Conservation (phyloP, 1,140 invertebrate species). For the Cheumatopsyche charites region DNA sequence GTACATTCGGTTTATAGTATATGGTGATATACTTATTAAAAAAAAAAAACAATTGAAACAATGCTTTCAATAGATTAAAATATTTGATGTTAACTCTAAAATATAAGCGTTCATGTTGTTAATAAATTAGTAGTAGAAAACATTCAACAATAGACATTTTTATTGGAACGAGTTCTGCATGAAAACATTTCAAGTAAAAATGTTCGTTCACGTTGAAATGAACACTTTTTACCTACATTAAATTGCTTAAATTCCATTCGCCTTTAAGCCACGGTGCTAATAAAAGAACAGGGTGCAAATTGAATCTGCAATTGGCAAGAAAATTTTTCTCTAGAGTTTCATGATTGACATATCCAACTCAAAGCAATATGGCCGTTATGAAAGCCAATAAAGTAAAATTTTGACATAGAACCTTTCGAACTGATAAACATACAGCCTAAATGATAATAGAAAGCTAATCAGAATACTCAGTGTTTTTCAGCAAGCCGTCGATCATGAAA, state of each 20-base stretch:
- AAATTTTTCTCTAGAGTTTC: conserved; percentile 28
- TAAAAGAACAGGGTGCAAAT: conserved; percentile 46
- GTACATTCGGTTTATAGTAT: too few species aligned
- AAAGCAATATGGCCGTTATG: background rate
- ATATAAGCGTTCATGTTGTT: too few species aligned
- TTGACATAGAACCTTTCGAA: background rate
- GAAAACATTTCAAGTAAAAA: conserved; percentile 7
- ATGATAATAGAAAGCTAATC: background rate
- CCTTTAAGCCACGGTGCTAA: conserved; percentile 47
- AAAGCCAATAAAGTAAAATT: background rate
- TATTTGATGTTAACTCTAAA: too few species aligned
- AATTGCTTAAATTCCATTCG: conserved; percentile 49
- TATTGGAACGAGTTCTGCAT: background rate
- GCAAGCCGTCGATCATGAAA: conserved; percentile 3
- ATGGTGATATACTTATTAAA: too few species aligned
- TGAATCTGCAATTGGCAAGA: conserved; percentile 48
- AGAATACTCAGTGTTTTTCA: conserved; percentile 10
- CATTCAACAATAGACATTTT: too few species aligned
- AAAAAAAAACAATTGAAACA: too few species aligned
- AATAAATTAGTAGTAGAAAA: too few species aligned
- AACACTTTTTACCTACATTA: conserved; percentile 47
- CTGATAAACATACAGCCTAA: conserved; percentile 18
- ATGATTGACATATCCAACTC: conserved; percentile 12
- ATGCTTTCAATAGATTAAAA: too few species aligned
- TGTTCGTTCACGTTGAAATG: conserved; percentile 3